Evolutionary conservation across 2,888 invertebrate species (phyloP).

Genomic region (Cosmopolites sordidus): DNA sequence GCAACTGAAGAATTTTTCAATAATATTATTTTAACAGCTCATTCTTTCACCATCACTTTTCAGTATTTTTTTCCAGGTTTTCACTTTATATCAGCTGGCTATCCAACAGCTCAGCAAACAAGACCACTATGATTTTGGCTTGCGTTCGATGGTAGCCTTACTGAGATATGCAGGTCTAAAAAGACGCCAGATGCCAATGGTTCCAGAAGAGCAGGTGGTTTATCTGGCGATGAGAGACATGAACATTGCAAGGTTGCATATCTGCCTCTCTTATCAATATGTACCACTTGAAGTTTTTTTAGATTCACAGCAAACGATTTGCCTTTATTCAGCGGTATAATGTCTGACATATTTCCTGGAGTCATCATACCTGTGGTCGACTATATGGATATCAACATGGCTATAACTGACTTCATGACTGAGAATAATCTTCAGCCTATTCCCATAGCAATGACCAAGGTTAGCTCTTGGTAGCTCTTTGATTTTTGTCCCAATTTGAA

Average conservation of each 20-base stretch:
- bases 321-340: conserved; percentile 80
- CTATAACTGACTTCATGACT: conserved; percentile 62
- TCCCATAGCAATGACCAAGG: conserved; percentile 52
- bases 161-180: conserved; percentile 81
- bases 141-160: conserved; percentile 81
- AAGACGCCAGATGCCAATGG: conserved; percentile 61
- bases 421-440: conserved; percentile 45
- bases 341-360: conserved; percentile 82
- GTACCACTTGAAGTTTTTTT: not conserved
- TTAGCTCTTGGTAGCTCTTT: too few relatives aligned
- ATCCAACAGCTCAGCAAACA: conserved; percentile 85
- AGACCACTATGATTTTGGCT: conserved; percentile 86
- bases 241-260: conserved; percentile 63
- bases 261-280: not conserved
- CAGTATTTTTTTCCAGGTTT: conserved; percentile 53
- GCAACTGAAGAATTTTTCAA: too few relatives aligned
- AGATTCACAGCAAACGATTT: conserved; percentile 80
- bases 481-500: not conserved
- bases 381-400: conserved; percentile 69
- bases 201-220: conserved; percentile 72
- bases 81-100: conserved; percentile 75
- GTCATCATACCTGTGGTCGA: conserved; percentile 70
- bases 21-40: too few relatives aligned
- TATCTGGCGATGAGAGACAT: conserved; percentile 84
- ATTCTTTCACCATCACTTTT: not conserved